Percentiles rank a stretch among this genome's conserved stretches.
These are phyloP conservation scores for Nomada lathburiana DNA, from an alignment of 2,888 invertebrate species.

Conservation along the genomic window DNA sequence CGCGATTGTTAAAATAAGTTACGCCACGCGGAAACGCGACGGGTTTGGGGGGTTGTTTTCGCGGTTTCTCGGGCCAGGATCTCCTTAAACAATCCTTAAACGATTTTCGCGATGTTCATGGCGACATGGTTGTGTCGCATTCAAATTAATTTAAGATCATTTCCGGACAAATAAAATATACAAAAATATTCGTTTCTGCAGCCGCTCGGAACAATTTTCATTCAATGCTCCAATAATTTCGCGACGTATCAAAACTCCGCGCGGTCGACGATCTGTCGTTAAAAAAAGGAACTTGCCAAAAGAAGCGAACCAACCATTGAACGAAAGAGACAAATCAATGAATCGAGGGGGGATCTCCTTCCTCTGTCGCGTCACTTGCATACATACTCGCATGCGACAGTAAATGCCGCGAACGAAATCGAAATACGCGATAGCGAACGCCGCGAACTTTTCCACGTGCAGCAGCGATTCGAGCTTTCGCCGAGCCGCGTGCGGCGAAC, in stretches of 20 bases:
- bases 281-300: too few species aligned
- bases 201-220: too few species aligned
- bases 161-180: too few species aligned
- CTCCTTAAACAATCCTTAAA: background rate
- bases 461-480: conserved; percentile 42
- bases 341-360: too few species aligned
- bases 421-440: conserved; percentile 13
- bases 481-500: conserved; percentile 13
- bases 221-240: too few species aligned
- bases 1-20: conserved; percentile 43
- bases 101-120: background rate
- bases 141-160: too few species aligned
- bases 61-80: background rate
- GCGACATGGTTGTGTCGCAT: background rate
- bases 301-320: too few species aligned
- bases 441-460: background rate
- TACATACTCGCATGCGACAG: background rate
- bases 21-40: conserved; percentile 15
- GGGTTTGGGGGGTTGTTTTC: background rate
- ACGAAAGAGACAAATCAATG: too few species aligned
- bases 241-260: too few species aligned
- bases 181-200: too few species aligned
- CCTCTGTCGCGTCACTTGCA: background rate
- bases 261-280: too few species aligned
- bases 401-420: conserved; percentile 25